Conservation (phyloP, 2,113 vertebrate genomes). For the Furnarius figulus region DNA sequence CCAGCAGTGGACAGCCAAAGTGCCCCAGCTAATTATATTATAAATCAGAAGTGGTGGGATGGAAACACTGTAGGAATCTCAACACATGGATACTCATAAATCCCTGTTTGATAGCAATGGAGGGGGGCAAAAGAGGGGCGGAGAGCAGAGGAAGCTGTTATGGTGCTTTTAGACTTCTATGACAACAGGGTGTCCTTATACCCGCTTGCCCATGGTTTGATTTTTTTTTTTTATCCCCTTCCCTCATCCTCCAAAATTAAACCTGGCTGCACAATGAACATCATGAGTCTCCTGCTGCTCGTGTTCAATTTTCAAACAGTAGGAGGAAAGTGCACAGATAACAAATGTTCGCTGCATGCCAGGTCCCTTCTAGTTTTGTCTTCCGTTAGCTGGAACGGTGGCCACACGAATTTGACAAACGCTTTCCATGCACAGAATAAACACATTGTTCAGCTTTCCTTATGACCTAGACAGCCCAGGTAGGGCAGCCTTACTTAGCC, state of each 20-base stretch:
- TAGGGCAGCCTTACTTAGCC: neutral
- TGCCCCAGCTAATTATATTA: slow-evolving; percentile 53
- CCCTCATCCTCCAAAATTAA: slow-evolving; percentile 64
- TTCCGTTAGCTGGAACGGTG: slow-evolving; percentile 25
- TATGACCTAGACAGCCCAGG: neutral
- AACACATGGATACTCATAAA: slow-evolving; percentile 31
- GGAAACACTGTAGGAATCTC: slow-evolving; percentile 47
- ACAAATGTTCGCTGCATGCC: slow-evolving; percentile 51
- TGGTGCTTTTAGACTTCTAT: slow-evolving; percentile 33
- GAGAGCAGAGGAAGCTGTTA: neutral
- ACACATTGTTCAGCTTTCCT: neutral
- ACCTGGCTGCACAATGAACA: slow-evolving; percentile 67
- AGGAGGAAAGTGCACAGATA: slow-evolving; percentile 69
- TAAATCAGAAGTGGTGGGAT: slow-evolving; percentile 55
- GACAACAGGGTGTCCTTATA: slow-evolving; percentile 56
- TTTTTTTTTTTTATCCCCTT: neutral
- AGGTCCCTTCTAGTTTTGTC: slow-evolving; percentile 61
- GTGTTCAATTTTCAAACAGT: slow-evolving; percentile 73
- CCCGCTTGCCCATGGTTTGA: neutral
- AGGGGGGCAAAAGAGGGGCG: neutral
- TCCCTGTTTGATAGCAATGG: slow-evolving; percentile 18
- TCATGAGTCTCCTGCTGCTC: slow-evolving; percentile 60
- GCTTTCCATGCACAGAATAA: slow-evolving; percentile 26
- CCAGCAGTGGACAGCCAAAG: slow-evolving; percentile 59
- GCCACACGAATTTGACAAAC: slow-evolving; percentile 27